Evolutionary conservation across 35 echinoderm and acorn worm genomes (phyloP).

Genomic region (Apostichopus californicus): DNA sequence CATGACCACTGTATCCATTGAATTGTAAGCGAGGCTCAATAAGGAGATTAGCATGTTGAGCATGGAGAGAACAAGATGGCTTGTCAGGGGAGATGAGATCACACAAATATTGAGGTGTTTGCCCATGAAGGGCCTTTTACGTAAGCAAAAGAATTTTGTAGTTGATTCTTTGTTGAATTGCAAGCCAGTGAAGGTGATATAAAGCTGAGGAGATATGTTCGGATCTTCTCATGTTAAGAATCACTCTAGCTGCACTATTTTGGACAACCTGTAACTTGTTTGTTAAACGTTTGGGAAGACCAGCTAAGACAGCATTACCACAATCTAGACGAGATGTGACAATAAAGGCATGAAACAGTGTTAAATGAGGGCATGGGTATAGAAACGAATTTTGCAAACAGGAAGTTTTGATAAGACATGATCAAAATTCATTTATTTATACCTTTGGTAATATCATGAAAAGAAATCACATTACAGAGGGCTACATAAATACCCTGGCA

Average conservation of each 20-base stretch:
- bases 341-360: not conserved
- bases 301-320: conserved; percentile 35
- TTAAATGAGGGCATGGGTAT: too few species aligned
- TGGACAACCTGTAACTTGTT: not conserved
- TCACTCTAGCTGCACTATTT: conserved; percentile 11
- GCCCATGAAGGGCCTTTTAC: not conserved
- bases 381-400: too few species aligned
- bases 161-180: not conserved
- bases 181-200: too few species aligned
- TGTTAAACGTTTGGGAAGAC: conserved; percentile 7
- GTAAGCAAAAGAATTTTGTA: conserved; percentile 4
- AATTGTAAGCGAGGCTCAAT: not conserved
- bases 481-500: not conserved
- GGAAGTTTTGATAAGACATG: too few species aligned
- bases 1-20: not conserved
- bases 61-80: not conserved
- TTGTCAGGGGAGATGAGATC: not conserved
- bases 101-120: not conserved
- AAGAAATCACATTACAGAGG: too few species aligned
- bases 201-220: too few species aligned
- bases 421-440: too few species aligned
- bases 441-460: too few species aligned
- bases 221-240: too few species aligned
- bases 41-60: not conserved
- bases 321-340: conserved; percentile 27